phyloP scores from a whole-genome alignment of 2,888 invertebrate species.

The Acleris sparsana region DNA sequence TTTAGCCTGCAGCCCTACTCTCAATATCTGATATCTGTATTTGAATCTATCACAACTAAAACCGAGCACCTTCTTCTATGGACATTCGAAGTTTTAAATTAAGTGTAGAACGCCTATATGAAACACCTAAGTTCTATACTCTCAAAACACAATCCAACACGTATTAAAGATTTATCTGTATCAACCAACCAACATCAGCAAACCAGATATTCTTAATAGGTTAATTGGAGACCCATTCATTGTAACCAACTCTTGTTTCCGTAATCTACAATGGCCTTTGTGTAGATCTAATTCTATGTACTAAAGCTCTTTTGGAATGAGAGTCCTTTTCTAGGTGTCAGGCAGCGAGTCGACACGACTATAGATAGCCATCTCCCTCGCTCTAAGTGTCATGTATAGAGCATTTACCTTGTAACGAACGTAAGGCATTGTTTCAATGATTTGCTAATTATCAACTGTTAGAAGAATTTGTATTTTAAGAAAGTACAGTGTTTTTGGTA shows the following conservation, averaged over 20 bases:
- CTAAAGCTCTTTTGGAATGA: conserved; percentile 5
- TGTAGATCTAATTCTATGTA: neutral
- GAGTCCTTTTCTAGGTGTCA: conserved; percentile 38
- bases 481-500: neutral
- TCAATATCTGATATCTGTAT: no score
- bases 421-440: conserved; percentile 28
- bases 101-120: neutral
- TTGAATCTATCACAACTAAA: no score
- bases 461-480: neutral
- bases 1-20: no score
- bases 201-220: conserved; percentile 43
- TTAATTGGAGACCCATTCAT: conserved; percentile 54
- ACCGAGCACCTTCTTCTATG: no score
- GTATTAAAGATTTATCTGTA: conserved; percentile 25
- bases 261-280: conserved; percentile 3
- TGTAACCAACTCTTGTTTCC: conserved; percentile 29
- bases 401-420: conserved; percentile 32
- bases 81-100: neutral
- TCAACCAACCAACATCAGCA: conserved; percentile 26
- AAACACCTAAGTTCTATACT: neutral
- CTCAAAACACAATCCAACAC: conserved; percentile 25
- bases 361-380: conserved; percentile 38
- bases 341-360: conserved; percentile 35
- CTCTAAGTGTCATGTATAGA: conserved; percentile 38
- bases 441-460: conserved; percentile 28